Evolutionary conservation across 2,113 vertebrate genomes (phyloP).

Genomic region (Onychorhynchus coronatus): DNA sequence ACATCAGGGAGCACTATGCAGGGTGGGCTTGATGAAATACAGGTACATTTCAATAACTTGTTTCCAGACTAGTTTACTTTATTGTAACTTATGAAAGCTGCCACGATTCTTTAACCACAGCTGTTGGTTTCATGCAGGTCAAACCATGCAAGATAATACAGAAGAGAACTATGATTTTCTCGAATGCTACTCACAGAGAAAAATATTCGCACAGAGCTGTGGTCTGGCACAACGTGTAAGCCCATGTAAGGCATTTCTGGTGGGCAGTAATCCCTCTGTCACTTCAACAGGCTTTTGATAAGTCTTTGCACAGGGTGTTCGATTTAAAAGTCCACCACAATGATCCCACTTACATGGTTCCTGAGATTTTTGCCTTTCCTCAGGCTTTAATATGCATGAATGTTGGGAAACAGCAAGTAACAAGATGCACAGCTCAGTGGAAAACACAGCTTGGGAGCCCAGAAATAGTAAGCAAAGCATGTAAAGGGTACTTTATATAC

Average conservation of each 20-base stretch:
- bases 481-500: not conserved
- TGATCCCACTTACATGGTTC: not conserved
- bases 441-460: not conserved
- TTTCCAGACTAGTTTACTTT: not conserved
- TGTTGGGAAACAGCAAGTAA: constrained; percentile 10
- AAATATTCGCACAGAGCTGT: not conserved
- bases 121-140: not conserved
- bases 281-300: not conserved
- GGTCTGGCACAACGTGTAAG: not conserved
- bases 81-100: not conserved
- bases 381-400: not conserved
- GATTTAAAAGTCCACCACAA: not conserved
- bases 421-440: not conserved
- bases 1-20: not conserved
- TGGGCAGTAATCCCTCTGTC: not conserved
- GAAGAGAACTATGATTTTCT: not conserved
- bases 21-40: not conserved
- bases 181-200: not conserved
- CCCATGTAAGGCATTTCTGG: not conserved
- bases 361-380: not conserved
- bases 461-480: constrained; percentile 17
- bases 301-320: not conserved
- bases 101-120: not conserved
- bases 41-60: not conserved
- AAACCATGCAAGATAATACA: not conserved